Conservation (phyloP, 2,113 vertebrate genomes). For the Ceyx cyanopectus region DNA sequence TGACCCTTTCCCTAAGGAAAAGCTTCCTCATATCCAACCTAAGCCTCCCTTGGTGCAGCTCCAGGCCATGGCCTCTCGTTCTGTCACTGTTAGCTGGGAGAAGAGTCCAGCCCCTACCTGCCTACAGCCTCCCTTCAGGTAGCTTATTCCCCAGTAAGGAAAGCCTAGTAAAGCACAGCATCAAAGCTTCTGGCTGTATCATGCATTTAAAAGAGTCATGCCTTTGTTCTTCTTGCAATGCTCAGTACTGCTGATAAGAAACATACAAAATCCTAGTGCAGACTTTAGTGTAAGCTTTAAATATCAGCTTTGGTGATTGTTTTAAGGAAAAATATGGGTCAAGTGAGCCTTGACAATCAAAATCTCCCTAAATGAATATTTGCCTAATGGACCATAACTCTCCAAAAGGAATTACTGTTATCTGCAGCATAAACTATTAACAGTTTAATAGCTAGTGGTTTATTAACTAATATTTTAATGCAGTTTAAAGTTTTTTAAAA, state of each 20-base stretch:
- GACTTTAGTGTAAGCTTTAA: background rate
- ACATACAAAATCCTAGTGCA: background rate
- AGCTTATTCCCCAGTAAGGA: background rate
- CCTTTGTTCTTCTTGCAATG: background rate
- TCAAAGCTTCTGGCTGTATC: background rate
- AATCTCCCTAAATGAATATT: background rate
- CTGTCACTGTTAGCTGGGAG: too few relatives aligned
- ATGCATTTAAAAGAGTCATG: background rate
- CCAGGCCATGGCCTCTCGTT: too few relatives aligned
- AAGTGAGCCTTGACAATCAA: background rate
- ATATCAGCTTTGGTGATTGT: background rate
- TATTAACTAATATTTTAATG: background rate
- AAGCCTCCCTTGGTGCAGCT: too few relatives aligned
- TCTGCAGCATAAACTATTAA: conserved; percentile 8
- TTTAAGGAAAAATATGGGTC: background rate
- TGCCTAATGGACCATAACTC: background rate
- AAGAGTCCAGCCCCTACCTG: too few relatives aligned
- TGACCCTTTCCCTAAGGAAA: too few relatives aligned
- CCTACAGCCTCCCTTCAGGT: too few relatives aligned
- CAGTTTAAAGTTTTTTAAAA: background rate
- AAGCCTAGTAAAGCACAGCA: background rate
- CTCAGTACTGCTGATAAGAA: background rate
- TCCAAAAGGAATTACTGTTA: background rate
- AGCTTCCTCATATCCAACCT: too few relatives aligned
- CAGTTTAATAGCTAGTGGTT: background rate